Evolutionary conservation across 2,113 vertebrate genomes (phyloP).

Genomic region (Panthera uncia): DNA sequence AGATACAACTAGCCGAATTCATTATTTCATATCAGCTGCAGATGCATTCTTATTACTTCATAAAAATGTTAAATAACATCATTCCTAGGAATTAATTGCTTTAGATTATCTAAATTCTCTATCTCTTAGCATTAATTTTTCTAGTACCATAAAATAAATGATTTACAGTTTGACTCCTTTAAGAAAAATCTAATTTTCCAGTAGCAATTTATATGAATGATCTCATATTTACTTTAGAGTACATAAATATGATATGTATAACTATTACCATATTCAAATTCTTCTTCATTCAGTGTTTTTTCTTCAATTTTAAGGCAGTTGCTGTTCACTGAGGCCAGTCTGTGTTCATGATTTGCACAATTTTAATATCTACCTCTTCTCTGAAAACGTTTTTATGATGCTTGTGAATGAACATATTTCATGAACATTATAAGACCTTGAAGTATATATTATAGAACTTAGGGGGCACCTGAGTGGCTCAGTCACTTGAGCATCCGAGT

Average conservation of each 20-base stretch:
- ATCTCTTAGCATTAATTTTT: neutral
- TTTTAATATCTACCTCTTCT: neutral
- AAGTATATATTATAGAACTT: neutral
- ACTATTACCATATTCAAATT: neutral
- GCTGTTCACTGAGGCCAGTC: neutral
- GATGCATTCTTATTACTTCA: neutral
- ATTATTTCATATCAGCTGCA: neutral
- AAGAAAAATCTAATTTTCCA: neutral
- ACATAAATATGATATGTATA: neutral
- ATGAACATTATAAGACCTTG: neutral
- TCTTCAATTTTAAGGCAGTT: neutral
- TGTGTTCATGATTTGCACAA: neutral
- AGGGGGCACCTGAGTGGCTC: neutral
- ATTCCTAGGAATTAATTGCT: neutral
- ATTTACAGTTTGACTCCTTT: neutral
- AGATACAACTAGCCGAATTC: neutral
- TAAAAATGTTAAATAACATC: neutral
- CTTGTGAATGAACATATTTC: neutral
- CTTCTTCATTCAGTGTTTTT: neutral
- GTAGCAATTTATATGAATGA: neutral
- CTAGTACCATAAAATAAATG: neutral
- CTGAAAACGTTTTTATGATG: neutral
- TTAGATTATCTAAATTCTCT: neutral
- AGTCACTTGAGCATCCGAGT: too few species aligned
- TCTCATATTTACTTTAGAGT: neutral